phyloP scores from a whole-genome alignment of 2,113 vertebrate genomes.

The Pseudorhombus dupliciocellatus region DNA sequence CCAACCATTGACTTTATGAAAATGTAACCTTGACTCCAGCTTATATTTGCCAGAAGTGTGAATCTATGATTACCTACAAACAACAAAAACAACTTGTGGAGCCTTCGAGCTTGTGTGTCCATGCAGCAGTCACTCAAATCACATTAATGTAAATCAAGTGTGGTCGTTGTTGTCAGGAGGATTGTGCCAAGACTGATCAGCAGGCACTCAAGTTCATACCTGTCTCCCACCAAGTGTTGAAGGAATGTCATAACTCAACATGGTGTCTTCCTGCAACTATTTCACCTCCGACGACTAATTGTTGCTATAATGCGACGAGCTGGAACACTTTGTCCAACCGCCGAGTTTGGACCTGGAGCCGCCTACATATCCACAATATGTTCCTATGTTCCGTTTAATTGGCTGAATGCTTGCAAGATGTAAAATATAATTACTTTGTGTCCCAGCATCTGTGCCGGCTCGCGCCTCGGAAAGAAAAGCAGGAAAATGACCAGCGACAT shows the following conservation, averaged over 20 bases:
- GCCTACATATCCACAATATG: conserved; percentile 13
- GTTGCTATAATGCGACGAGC: conserved; percentile 5
- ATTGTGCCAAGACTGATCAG: no score
- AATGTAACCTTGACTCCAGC: no score
- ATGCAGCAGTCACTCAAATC: no score
- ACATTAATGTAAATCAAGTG: no score
- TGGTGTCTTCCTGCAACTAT: neutral
- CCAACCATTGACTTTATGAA: no score
- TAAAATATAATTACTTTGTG: conserved; percentile 42
- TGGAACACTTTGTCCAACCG: neutral
- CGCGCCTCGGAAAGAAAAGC: conserved; percentile 20
- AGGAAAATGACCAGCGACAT: conserved; percentile 44
- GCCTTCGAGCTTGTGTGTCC: no score
- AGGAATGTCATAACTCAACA: neutral
- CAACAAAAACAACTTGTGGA: no score
- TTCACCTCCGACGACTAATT: neutral
- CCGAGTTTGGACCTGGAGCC: conserved; percentile 4
- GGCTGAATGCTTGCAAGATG: conserved; percentile 26
- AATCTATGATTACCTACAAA: no score
- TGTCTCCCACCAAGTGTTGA: no score
- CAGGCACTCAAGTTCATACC: no score
- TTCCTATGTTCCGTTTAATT: conserved; percentile 35
- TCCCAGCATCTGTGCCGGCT: conserved; percentile 35
- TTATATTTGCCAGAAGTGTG: no score
- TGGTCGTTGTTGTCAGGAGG: no score